Evolutionary conservation across 35 echinoderm and acorn worm species (phyloP), one percentile per base, ranked within the genome.

Genomic region (Chiridota heheva): DNA sequence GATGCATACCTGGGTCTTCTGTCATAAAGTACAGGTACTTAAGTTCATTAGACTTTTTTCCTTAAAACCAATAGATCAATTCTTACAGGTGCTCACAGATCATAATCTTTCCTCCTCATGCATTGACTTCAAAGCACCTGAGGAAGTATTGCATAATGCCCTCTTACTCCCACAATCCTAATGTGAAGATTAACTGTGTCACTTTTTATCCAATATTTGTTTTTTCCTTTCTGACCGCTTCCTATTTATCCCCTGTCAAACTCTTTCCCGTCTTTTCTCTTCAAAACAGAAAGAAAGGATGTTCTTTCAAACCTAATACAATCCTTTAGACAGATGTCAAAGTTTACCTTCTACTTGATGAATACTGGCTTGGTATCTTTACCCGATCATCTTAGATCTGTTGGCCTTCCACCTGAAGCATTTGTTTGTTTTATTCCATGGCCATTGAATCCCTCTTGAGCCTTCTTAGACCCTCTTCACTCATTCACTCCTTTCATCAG

Each of bases 21-120:
- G 17, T 24, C 26, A 24, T 10, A 60, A 60, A 60, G 26, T 60
- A 60, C 26, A 10, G 26, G 18, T 7, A 71, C 6, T 45, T 45
- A 72, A 72, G 69, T 72, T 72, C 69, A 72, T 72, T 72, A 45
- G 48, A 72, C 69, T 72, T 72, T 72, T n/a, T n/a, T 39, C 69
- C 69, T 27, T 1, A 5, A 24, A 41, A n/a, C 40, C 32, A 47
- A 45, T n/a, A 43, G 40, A 26, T 44, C n/a, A 44, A 72, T 72
- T n/a, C 13, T 72, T 3, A 44, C 41, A 72, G 69, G 40, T 63
- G 60, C 35, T 63, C 27, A 24, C 60, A 8, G 12, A 12, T 47
- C 4, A 37, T 72, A 72, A 72, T 72, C 69, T 44, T 44, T 72
- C 29, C 40, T n/a, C 36, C 36, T 44, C 15, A 18, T 25, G 27